Percentiles rank a stretch among this genome's conserved stretches.
These are phyloP conservation scores for Halcyon malimbica DNA, from an alignment of 2,113 vertebrate genomes.

Conservation along the genomic window DNA sequence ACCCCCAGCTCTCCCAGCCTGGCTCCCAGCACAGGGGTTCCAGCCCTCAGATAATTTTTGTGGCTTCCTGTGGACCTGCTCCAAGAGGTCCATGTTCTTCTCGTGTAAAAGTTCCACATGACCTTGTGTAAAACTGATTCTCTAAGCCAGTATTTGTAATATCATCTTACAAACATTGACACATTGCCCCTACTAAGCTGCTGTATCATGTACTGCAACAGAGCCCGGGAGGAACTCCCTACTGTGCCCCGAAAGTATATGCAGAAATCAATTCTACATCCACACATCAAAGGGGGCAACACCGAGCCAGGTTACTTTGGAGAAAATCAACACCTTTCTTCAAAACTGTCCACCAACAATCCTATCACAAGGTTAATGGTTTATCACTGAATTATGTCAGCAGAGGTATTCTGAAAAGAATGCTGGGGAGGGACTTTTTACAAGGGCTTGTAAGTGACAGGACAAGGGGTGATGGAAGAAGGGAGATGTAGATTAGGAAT, in stretches of 20 bases:
- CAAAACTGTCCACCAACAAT: neutral
- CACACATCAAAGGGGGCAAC: neutral
- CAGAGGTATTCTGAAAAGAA: no score
- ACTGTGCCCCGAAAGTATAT: accelerated
- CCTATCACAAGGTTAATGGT: neutral
- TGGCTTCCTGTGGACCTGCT: neutral
- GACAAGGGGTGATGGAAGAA: no score
- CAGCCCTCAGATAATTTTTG: neutral
- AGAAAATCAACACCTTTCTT: neutral
- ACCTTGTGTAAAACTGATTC: neutral
- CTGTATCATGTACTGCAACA: accelerated
- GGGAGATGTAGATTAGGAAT: no score
- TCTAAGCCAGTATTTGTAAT: neutral
- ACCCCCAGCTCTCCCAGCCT: neutral
- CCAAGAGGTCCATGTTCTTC: neutral
- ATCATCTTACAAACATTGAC: neutral
- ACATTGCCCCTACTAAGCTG: accelerated
- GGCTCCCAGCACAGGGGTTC: neutral
- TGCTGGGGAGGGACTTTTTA: no score
- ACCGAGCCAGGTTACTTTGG: neutral
- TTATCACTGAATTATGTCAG: neutral
- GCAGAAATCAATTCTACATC: neutral
- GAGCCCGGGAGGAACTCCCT: neutral
- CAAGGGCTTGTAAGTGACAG: no score
- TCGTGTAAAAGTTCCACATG: neutral